Evolutionary conservation across 2,797 vertebrate species (phyloP).

Genomic region (Gallinago nigripennis): DNA sequence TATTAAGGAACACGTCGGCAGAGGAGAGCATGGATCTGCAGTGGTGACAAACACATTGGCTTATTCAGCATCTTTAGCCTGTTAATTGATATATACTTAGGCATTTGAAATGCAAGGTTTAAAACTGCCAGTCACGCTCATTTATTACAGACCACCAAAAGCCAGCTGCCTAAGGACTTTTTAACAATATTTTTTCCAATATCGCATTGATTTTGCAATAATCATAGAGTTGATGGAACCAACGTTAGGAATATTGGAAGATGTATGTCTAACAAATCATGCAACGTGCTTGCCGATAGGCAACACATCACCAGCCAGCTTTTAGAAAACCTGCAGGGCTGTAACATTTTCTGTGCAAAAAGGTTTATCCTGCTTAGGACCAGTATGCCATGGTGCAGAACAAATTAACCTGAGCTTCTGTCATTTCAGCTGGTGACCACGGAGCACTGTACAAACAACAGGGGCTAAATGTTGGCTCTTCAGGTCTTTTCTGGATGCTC

Average conservation of each 20-base stretch:
- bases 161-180: not conserved
- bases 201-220: slow-evolving; percentile 22
- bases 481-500: not conserved
- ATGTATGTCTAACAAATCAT: not conserved
- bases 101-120: slow-evolving; percentile 11
- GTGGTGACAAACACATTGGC: not conserved
- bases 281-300: not conserved
- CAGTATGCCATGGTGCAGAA: not conserved
- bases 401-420: not conserved
- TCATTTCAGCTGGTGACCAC: not conserved
- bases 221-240: not conserved
- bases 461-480: not conserved
- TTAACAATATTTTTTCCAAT: not conserved
- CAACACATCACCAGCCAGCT: not conserved
- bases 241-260: not conserved
- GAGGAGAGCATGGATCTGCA: not conserved
- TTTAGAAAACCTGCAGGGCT: not conserved
- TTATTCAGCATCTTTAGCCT: not conserved
- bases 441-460: not conserved
- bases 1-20: not conserved
- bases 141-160: slow-evolving; percentile 6
- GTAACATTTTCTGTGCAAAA: not conserved
- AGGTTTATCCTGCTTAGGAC: not conserved
- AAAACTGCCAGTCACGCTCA: not conserved
- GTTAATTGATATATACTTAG: not conserved